Conservation (phyloP, 2,113 vertebrate species). For the Dasyornis broadbenti region DNA sequence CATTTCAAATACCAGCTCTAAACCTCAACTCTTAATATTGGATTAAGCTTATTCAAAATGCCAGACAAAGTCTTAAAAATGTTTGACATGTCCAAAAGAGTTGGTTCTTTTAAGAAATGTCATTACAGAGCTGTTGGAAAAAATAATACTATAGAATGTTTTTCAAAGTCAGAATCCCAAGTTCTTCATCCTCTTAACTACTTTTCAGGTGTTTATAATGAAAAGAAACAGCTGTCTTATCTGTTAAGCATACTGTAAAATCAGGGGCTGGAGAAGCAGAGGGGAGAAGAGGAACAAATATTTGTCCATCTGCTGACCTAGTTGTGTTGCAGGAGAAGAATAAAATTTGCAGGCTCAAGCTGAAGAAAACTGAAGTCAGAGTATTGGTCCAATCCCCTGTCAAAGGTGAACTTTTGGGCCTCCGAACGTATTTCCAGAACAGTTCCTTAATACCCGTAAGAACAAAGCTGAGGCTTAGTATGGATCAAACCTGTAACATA, state of each 20-base stretch:
- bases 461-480: slow-evolving; percentile 31
- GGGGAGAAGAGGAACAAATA: neutral
- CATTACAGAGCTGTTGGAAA: neutral
- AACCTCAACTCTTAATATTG: slow-evolving; percentile 46
- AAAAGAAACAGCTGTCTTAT: neutral
- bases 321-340: neutral
- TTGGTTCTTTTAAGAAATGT: neutral
- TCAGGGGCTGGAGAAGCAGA: neutral
- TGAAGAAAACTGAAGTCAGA: slow-evolving; percentile 29
- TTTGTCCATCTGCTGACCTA: neutral
- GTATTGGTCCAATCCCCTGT: neutral
- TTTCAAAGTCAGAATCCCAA: neutral
- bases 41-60: slow-evolving; percentile 67
- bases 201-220: neutral
- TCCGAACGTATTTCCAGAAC: slow-evolving; percentile 21
- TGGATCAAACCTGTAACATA: neutral
- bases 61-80: slow-evolving; percentile 21
- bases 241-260: neutral
- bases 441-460: slow-evolving; percentile 37
- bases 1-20: slow-evolving; percentile 75
- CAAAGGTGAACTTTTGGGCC: neutral
- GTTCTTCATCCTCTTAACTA: slow-evolving; percentile 2
- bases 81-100: neutral
- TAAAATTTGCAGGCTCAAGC: neutral
- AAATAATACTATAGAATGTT: neutral